Conservation (phyloP, 1,140 invertebrate species). For the Oreohelix idahoensis region DNA sequence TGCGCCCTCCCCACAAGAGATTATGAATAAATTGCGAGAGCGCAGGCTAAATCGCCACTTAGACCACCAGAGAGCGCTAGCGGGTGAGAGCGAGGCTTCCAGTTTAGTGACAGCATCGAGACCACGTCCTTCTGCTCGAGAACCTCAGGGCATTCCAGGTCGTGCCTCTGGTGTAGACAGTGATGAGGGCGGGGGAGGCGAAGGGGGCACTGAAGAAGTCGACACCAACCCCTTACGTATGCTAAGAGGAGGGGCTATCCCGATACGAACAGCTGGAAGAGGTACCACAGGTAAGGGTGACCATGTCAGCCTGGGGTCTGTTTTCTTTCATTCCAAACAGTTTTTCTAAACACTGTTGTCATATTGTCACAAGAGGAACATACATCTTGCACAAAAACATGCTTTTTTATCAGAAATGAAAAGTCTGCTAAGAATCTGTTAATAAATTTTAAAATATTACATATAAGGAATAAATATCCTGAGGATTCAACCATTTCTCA, state of each 20-base stretch:
- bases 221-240: slow-evolving; percentile 83
- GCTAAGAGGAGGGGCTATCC: slow-evolving; percentile 75
- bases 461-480: too few relatives aligned
- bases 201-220: slow-evolving; percentile 61
- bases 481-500: too few relatives aligned
- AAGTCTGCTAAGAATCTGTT: too few relatives aligned
- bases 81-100: slow-evolving; percentile 50
- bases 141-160: slow-evolving; percentile 68
- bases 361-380: too few relatives aligned
- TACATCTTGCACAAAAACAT: too few relatives aligned
- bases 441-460: too few relatives aligned
- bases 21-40: slow-evolving; percentile 65
- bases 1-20: slow-evolving; percentile 66
- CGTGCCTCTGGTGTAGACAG: slow-evolving; percentile 38
- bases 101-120: slow-evolving; percentile 30
- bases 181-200: slow-evolving; percentile 28
- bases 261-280: slow-evolving; percentile 58
- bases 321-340: too few relatives aligned
- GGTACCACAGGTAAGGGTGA: slow-evolving; percentile 63
- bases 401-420: too few relatives aligned
- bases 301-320: too few relatives aligned
- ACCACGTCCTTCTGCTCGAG: slow-evolving; percentile 58
- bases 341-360: too few relatives aligned
- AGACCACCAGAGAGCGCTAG: slow-evolving; percentile 64
- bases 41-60: slow-evolving; percentile 61